These are phyloP conservation scores for Dasypogon diadema DNA, from an alignment of 2,888 invertebrate genomes.

Conservation along the genomic window DNA sequence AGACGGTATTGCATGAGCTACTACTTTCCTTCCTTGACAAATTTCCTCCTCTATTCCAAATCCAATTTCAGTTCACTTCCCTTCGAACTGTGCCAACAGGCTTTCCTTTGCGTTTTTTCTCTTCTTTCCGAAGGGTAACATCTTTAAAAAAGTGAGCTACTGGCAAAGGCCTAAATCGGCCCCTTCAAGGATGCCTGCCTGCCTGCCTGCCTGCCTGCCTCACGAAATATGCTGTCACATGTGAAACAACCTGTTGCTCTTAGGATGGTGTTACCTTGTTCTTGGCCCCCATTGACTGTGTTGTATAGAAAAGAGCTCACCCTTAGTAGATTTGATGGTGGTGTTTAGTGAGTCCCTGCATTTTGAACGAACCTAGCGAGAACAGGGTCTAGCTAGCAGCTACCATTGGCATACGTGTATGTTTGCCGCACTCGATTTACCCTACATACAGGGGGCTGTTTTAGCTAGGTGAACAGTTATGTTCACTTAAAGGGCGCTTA, in stretches of 20 bases:
- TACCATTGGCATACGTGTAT: conserved; percentile 16
- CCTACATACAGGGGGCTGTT: not conserved
- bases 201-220: conserved; percentile 24
- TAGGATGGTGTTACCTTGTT: not conserved
- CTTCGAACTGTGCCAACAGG: too few relatives aligned
- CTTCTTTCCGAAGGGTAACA: conserved; percentile 22
- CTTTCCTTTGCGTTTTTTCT: not conserved
- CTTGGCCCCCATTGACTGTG: not conserved
- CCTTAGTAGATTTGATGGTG: not conserved
- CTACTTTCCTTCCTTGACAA: too few relatives aligned
- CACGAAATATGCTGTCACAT: conserved; percentile 45
- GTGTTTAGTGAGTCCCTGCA: conserved; percentile 37
- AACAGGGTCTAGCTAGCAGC: not conserved
- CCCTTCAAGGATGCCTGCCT: conserved; percentile 28
- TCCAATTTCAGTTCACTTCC: too few relatives aligned
- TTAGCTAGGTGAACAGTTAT: conserved; percentile 26
- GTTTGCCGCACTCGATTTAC: not conserved
- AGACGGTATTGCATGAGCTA: too few relatives aligned
- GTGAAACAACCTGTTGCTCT: conserved; percentile 43
- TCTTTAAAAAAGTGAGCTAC: conserved; percentile 17
- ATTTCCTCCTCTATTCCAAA: too few relatives aligned
- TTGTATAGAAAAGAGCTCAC: conserved; percentile 15
- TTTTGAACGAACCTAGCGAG: conserved; percentile 3
- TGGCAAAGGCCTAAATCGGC: conserved; percentile 23
- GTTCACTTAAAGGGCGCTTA: conserved; percentile 50